Evolutionary conservation across 2,113 vertebrate genomes (phyloP).

Genomic region (Vanacampus margaritifer): DNA sequence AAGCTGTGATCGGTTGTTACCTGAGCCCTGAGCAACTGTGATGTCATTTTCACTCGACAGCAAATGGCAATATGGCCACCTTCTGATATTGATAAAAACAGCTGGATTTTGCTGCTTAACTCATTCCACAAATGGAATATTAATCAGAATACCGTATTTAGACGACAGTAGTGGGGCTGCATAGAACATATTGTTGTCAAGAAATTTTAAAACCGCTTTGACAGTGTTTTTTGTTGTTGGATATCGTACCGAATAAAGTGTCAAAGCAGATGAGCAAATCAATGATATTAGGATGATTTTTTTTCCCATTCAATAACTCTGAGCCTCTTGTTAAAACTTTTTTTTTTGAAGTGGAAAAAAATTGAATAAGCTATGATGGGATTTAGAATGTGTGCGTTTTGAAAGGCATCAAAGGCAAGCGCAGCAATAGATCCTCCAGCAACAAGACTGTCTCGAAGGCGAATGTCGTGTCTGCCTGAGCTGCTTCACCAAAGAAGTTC

Average conservation of each 20-base stretch:
- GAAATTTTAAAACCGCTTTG: neutral
- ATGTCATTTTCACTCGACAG: no score
- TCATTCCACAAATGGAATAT: no score
- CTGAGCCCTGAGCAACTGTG: no score
- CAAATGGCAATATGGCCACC: no score
- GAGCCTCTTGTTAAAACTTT: neutral
- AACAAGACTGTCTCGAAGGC: neutral
- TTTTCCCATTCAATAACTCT: neutral
- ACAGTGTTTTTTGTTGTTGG: neutral
- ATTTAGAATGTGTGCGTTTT: neutral
- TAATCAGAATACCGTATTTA: no score
- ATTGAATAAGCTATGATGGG: neutral
- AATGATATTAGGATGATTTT: neutral
- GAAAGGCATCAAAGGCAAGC: constrained; percentile 2
- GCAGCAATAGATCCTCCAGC: neutral
- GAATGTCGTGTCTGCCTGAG: neutral
- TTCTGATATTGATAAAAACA: no score
- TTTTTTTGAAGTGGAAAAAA: neutral
- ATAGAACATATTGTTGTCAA: no score
- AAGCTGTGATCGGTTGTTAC: no score
- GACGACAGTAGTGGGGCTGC: no score
- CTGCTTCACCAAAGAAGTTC: neutral
- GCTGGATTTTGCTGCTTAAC: no score
- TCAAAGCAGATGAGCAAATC: neutral
- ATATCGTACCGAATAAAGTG: neutral